A percentile compares a stretch with the other conserved stretches of the same genome.
Conservation (phyloP, 2,797 vertebrate species). For the Rhinophrynus dorsalis region DNA sequence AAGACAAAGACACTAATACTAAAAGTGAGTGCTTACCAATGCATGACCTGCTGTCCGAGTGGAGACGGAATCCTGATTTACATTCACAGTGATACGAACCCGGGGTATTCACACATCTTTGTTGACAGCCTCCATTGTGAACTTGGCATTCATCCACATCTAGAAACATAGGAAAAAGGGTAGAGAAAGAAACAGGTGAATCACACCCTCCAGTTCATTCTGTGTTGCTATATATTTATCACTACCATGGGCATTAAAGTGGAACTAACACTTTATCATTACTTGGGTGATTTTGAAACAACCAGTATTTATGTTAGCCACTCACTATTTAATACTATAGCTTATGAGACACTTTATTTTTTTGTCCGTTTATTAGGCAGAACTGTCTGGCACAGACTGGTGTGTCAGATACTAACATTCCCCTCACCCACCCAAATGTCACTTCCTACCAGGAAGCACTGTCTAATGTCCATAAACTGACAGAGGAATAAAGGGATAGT, state of each 20-base stretch:
- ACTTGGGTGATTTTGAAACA: too few species aligned
- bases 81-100: slow-evolving; percentile 90
- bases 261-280: too few species aligned
- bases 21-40: slow-evolving; percentile 80
- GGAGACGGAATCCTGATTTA: slow-evolving; percentile 79
- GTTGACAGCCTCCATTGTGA: slow-evolving; percentile 94
- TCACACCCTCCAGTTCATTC: slow-evolving; percentile 3
- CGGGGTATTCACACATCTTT: slow-evolving; percentile 87
- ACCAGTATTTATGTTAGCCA: too few species aligned
- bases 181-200: slow-evolving; percentile 53
- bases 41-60: slow-evolving; percentile 89
- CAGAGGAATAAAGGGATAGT: too few species aligned
- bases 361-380: too few species aligned
- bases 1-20: slow-evolving; percentile 1
- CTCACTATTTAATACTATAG: too few species aligned
- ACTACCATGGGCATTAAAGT: not conserved
- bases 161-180: slow-evolving; percentile 54
- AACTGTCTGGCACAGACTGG: too few species aligned
- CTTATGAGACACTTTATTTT: too few species aligned
- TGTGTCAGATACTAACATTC: too few species aligned
- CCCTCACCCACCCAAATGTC: too few species aligned
- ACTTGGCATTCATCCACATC: slow-evolving; percentile 91
- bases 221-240: not conserved
- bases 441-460: too few species aligned
- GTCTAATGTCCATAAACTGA: too few species aligned